Percentiles rank a stretch among this genome's conserved stretches.
Conservation (phyloP, 2,113 vertebrate species). For the Psilopsiagon aurifrons region DNA sequence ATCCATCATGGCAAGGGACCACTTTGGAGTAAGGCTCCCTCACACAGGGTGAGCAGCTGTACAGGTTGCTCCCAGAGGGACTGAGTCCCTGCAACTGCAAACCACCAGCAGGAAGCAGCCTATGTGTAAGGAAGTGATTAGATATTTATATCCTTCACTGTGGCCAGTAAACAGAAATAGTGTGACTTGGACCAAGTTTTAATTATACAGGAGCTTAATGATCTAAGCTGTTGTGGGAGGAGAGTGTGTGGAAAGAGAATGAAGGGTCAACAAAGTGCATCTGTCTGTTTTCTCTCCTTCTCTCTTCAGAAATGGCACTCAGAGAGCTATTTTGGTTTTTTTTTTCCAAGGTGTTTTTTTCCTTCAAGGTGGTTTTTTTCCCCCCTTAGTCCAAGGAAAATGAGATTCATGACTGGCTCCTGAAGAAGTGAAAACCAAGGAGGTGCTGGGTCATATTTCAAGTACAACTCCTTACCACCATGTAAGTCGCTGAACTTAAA, state of each 20-base stretch:
- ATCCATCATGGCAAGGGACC: background rate
- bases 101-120: conserved; percentile 74
- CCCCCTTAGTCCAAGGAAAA: background rate
- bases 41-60: background rate
- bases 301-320: background rate
- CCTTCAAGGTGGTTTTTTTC: background rate
- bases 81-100: background rate
- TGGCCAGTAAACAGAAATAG: conserved; percentile 71
- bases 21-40: background rate
- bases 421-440: background rate
- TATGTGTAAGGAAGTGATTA: conserved; percentile 67
- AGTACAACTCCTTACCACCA: background rate
- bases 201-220: conserved; percentile 78
- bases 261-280: conserved; percentile 65
- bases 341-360: background rate
- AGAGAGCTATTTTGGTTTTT: background rate
- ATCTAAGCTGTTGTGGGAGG: conserved; percentile 76
- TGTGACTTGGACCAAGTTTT: conserved; percentile 73
- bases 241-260: conserved; percentile 63
- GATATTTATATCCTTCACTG: conserved; percentile 77
- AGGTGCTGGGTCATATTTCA: background rate
- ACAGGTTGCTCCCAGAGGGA: background rate
- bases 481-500: background rate
- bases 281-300: conserved; percentile 20
- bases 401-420: background rate